Conservation (phyloP, 2,888 invertebrate genomes). For the Andrena marginata region DNA sequence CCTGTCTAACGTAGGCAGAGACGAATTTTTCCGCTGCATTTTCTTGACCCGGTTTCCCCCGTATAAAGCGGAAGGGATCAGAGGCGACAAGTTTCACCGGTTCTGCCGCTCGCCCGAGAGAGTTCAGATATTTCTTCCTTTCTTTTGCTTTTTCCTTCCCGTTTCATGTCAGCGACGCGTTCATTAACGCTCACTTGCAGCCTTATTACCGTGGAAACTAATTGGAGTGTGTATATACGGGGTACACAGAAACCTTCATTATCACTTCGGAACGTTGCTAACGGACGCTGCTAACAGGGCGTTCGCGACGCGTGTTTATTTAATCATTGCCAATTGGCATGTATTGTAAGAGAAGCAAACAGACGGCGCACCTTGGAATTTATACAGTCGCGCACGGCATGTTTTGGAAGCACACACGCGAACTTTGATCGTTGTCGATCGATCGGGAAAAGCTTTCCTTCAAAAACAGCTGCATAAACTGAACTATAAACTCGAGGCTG, state of each 20-base stretch:
- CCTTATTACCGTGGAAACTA: constrained; percentile 13
- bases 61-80: constrained; percentile 57
- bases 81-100: constrained; percentile 56
- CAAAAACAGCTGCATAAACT: too few relatives aligned
- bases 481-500: neutral
- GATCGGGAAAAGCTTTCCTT: too few relatives aligned
- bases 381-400: too few relatives aligned
- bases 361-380: neutral
- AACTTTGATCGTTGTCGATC: too few relatives aligned
- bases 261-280: neutral
- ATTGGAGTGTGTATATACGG: neutral
- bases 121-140: constrained; percentile 24
- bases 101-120: constrained; percentile 9
- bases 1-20: constrained; percentile 57
- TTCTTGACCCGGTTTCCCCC: constrained; percentile 60
- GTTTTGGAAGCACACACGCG: too few relatives aligned
- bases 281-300: neutral
- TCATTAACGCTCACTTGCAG: constrained; percentile 27
- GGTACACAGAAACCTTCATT: neutral
- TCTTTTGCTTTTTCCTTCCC: neutral
- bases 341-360: neutral
- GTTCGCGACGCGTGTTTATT: neutral
- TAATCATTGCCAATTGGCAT: neutral
- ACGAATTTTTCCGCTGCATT: constrained; percentile 65
- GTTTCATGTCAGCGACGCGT: constrained; percentile 4